Conservation (phyloP, 2,888 invertebrate species). For the Neuroscelio doddi region DNA sequence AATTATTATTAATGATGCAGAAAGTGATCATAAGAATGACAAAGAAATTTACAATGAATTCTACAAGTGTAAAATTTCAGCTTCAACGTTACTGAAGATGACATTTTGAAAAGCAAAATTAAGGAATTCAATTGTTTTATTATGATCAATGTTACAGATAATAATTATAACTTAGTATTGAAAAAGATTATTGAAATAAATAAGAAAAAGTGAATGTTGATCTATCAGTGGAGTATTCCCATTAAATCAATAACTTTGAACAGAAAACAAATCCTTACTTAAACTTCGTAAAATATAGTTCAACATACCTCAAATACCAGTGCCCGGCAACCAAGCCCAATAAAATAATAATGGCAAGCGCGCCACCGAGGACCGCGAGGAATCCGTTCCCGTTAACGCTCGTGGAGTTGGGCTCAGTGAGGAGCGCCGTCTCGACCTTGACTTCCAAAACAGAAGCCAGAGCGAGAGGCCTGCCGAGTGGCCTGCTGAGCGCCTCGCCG, state of each 20-base stretch:
- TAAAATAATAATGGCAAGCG: constrained; percentile 60
- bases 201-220: not conserved
- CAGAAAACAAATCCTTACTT: not conserved
- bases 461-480: constrained; percentile 77
- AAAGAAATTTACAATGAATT: too few relatives aligned
- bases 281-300: too few relatives aligned
- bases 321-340: constrained; percentile 62
- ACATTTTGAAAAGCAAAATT: too few relatives aligned
- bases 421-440: constrained; percentile 82
- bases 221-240: not conserved
- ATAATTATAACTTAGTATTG: too few relatives aligned
- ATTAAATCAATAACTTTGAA: not conserved
- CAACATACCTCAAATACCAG: constrained; percentile 60
- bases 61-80: too few relatives aligned
- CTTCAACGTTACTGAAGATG: too few relatives aligned
- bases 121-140: too few relatives aligned
- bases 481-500: constrained; percentile 81
- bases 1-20: too few relatives aligned
- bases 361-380: constrained; percentile 64
- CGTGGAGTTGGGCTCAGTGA: constrained; percentile 66
- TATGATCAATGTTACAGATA: too few relatives aligned
- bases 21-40: too few relatives aligned
- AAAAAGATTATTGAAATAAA: too few relatives aligned
- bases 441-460: constrained; percentile 84
- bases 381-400: constrained; percentile 55